Evolutionary conservation across 2,888 invertebrate genomes (phyloP).

Genomic region (Patella caerulea): DNA sequence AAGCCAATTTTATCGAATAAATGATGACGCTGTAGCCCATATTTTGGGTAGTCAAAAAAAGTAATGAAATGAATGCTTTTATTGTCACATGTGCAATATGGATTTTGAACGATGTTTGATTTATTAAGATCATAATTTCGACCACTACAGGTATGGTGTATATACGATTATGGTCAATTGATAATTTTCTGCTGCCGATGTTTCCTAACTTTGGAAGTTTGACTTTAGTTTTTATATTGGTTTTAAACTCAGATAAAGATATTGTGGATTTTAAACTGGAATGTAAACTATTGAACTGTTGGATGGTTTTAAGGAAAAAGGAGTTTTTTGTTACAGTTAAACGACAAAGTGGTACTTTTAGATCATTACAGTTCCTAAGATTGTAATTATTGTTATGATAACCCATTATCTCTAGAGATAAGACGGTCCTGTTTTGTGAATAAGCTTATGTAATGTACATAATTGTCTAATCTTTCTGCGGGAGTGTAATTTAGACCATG

Average conservation of each 20-base stretch:
- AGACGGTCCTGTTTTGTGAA: neutral
- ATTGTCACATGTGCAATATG: neutral
- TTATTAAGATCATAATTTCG: neutral
- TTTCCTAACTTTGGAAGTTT: neutral
- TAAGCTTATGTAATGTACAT: neutral
- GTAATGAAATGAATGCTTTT: neutral
- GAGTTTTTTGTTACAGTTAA: neutral
- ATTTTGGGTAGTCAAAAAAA: neutral
- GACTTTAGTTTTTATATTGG: neutral
- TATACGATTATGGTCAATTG: neutral
- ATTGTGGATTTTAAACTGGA: neutral
- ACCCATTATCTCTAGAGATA: neutral
- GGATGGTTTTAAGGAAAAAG: neutral
- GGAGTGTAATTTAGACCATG: neutral
- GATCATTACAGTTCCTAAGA: neutral
- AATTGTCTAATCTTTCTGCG: conserved; percentile 5
- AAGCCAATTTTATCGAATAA: too few species aligned
- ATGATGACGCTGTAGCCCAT: too few species aligned
- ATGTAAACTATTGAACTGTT: neutral
- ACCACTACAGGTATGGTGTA: neutral
- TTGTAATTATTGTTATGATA: neutral
- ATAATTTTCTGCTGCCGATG: neutral
- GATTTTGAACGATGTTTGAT: neutral
- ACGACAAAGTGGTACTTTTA: neutral
- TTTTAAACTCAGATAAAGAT: neutral